Evolutionary conservation across 2,797 vertebrate species (phyloP).

Genomic region (Australoheros facetus): DNA sequence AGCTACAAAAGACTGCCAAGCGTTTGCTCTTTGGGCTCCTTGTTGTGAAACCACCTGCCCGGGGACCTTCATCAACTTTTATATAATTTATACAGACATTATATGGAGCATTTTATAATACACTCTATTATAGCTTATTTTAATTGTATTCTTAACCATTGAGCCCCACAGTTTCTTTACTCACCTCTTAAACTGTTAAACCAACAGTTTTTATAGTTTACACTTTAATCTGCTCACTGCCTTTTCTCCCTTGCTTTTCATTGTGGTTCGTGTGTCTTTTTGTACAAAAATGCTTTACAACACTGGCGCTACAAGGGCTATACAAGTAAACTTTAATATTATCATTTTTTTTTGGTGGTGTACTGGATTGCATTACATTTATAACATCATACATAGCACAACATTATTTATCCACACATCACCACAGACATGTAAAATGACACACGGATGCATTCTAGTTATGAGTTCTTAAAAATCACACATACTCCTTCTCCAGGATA

Average conservation of each 20-base stretch:
- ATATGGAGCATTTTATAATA: background rate
- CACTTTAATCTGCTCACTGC: too few species aligned
- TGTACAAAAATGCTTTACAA: fast-evolving
- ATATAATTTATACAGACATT: background rate
- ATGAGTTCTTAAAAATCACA: background rate
- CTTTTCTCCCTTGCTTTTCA: background rate
- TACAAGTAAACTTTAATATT: background rate
- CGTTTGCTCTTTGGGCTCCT: background rate
- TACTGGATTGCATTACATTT: background rate
- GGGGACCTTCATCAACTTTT: background rate
- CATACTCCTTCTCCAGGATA: background rate
- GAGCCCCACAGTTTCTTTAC: background rate
- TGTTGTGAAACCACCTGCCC: background rate
- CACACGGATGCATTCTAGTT: too few species aligned
- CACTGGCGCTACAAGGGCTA: background rate
- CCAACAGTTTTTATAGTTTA: background rate
- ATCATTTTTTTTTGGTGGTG: background rate
- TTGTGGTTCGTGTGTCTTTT: background rate
- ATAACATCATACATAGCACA: background rate
- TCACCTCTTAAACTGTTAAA: background rate
- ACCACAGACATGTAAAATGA: too few species aligned
- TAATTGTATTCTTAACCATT: background rate
- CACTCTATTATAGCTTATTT: background rate
- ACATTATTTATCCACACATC: background rate
- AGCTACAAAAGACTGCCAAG: background rate